phyloP scores from a whole-genome alignment of 37 sponge, comb jelly and placozoan genomes.

The Spongilla lacustris region DNA sequence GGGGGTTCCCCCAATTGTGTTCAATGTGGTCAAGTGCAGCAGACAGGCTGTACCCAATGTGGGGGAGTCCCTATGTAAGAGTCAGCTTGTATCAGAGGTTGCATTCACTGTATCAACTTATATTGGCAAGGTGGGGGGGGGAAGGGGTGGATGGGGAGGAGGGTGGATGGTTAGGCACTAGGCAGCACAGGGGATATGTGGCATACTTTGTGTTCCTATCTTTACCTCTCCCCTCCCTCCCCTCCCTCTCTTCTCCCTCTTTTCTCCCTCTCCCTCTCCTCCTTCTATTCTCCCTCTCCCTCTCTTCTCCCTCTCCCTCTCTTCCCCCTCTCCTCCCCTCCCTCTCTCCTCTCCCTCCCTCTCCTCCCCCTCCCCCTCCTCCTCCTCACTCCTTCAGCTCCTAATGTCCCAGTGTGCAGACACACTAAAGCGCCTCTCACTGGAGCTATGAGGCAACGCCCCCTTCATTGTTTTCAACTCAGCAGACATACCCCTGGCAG shows the following conservation, averaged over 20 bases:
- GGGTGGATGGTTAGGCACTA: too few relatives aligned
- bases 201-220: too few relatives aligned
- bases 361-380: background rate
- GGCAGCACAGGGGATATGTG: too few relatives aligned
- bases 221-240: too few relatives aligned
- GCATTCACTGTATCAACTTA: slow-evolving; percentile 94
- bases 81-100: slow-evolving; percentile 64
- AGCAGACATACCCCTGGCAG: slow-evolving; percentile 85
- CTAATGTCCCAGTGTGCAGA: slow-evolving; percentile 73
- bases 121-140: slow-evolving; percentile 76
- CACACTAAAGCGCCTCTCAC: slow-evolving; percentile 78
- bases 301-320: too few relatives aligned
- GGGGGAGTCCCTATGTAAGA: slow-evolving; percentile 52
- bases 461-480: slow-evolving; percentile 94
- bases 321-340: background rate
- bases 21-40: slow-evolving; percentile 87
- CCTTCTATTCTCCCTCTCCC: too few relatives aligned
- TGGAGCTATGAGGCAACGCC: slow-evolving; percentile 97
- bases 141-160: background rate
- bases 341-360: background rate
- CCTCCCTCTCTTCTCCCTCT: too few relatives aligned
- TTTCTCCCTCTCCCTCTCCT: too few relatives aligned
- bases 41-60: slow-evolving; percentile 40
- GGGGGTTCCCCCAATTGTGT: slow-evolving; percentile 86
- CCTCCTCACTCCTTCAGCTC: slow-evolving; percentile 15